Percentiles rank a stretch among this genome's conserved stretches.
phyloP scores from a whole-genome alignment of 2,113 vertebrate species.

The Mustela nigripes region DNA sequence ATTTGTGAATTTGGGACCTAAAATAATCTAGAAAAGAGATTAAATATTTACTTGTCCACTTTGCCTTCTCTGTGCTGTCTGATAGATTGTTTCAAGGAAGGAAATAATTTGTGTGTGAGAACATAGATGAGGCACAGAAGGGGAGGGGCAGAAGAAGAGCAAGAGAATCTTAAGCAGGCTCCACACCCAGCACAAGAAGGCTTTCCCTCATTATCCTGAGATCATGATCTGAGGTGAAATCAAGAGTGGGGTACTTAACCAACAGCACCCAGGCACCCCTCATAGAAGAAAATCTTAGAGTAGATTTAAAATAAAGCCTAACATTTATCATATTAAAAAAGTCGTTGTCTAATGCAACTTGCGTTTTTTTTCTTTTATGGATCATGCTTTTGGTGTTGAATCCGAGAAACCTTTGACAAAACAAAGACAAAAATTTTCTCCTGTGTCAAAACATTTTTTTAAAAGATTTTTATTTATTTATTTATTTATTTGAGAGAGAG shows the following conservation, averaged over 20 bases:
- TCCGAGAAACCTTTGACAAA: neutral
- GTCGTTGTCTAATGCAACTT: neutral
- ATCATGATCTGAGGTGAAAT: neutral
- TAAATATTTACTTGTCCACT: neutral
- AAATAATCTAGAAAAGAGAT: neutral
- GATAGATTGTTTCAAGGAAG: neutral
- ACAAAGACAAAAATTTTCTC: neutral
- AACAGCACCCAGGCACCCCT: no score
- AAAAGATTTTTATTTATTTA: no score
- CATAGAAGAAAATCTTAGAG: neutral
- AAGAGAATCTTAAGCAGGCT: neutral
- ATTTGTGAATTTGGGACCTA: constrained; percentile 8
- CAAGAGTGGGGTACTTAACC: neutral
- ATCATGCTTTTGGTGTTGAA: neutral
- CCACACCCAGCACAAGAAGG: neutral
- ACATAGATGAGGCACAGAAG: no score
- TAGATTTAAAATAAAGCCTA: constrained; percentile 4
- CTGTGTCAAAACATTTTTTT: neutral
- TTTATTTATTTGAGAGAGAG: no score
- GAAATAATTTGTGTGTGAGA: neutral
- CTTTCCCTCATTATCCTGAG: neutral
- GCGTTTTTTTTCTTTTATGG: neutral
- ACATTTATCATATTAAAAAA: neutral
- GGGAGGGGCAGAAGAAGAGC: neutral
- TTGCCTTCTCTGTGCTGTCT: neutral